Evolutionary conservation across 2,797 vertebrate genomes (phyloP), one percentile per base, ranked within the genome.

Genomic region (Varecia variegata): DNA sequence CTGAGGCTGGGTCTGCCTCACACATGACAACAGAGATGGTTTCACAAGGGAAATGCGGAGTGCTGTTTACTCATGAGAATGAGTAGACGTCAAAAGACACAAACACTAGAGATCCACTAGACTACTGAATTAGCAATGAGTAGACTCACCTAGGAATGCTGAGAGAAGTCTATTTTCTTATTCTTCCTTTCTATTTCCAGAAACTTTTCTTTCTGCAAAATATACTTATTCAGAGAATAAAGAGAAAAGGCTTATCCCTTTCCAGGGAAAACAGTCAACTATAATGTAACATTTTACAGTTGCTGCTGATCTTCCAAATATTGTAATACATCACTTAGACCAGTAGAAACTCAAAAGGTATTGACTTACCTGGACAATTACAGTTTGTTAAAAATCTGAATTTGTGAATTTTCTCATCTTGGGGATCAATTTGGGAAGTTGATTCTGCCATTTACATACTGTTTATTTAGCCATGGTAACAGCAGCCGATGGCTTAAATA

Each of bases 301-400:
- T 80, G 21, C 93, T 82, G 81, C 93, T 77, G 95, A 10, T 95
- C 62, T 56, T 84, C 56, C 90, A 76, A 96, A 60, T 94, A 94
- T 79, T 79, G 52, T 54, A 62, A 65, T 62, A 8, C 18, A 38
- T 87, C 11, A 1, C 70, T 96, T 86, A 86, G 68, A 82, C 8
- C 38, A 43, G 84, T 94, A 91, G 97, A 79, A 92, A 94, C 54
- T 32, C 58, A 86, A 80, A 70, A 90, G 45, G 87, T 84, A 43
- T 47, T 14, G 2, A n/a, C 35, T 93, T 94, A 95, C 96, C 96
- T 40, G 43, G 43, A 74, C 89, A 85, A 30, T 21, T 20, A 3
- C 58, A 68, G 82, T 95, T 67, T 30, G 27, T 81, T 95, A 93
- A 58, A 84, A 70, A 92, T 62, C 30, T 15, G 79, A 60, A 71